Conservation (phyloP, 2,113 vertebrate genomes). For the Microcebus griseorufus region DNA sequence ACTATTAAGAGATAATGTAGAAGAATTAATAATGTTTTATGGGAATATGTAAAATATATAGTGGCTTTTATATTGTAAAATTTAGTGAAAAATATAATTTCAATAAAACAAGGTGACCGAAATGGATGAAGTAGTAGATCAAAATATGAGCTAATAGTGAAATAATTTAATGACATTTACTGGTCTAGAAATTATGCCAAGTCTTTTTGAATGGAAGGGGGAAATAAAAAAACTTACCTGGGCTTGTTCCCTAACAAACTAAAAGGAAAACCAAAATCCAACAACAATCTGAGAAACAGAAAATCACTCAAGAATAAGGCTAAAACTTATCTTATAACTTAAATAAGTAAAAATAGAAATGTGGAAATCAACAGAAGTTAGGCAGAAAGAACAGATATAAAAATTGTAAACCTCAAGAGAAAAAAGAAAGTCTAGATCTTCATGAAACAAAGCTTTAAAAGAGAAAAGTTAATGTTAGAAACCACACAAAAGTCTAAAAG, state of each 20-base stretch:
- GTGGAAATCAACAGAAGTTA: background rate
- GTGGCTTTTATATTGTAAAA: conserved; percentile 4
- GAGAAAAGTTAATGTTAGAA: conserved; percentile 36
- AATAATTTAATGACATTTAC: background rate
- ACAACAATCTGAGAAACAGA: background rate
- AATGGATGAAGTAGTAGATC: background rate
- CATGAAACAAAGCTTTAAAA: conserved; percentile 43
- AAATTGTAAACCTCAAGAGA: background rate
- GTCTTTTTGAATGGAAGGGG: background rate
- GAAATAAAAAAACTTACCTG: background rate
- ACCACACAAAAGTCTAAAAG: conserved; percentile 36
- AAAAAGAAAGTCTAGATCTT: conserved; percentile 19
- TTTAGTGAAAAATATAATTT: background rate
- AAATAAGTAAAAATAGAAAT: background rate
- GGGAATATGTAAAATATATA: background rate
- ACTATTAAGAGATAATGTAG: background rate
- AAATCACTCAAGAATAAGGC: background rate
- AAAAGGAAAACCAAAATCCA: conserved; percentile 21
- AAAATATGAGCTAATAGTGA: conserved; percentile 42
- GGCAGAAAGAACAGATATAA: conserved; percentile 38
- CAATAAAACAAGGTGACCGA: conserved; percentile 25
- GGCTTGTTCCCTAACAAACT: background rate
- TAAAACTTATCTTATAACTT: background rate
- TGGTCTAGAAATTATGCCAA: background rate
- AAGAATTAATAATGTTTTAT: background rate